Evolutionary conservation across 2,888 invertebrate genomes (phyloP), one percentile per base, ranked within the genome.

Genomic region (Artemia sp.): DNA sequence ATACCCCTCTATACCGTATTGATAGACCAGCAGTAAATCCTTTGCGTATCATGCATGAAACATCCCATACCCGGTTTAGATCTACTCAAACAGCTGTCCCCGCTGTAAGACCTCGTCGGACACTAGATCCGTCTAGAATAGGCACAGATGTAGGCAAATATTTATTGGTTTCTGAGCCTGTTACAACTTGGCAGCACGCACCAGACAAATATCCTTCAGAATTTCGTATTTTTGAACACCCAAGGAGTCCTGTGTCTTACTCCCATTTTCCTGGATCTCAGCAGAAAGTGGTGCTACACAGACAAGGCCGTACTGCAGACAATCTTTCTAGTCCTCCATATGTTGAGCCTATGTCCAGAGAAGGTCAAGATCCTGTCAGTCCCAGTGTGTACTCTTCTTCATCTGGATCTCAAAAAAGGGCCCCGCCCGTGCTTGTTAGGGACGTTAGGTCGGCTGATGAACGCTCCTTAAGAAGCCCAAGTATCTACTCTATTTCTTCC

Each of bases 71-170:
- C 6, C 38, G 38, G 38, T 2, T 38, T 38, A 38, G 38, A 38
- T 9, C 52, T 52, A 10, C 24, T 67, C 51, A 70, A 66, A n/a
- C 68, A 66, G 51, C 70, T 68, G 12, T 68, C 70, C 10, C 51
- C 67, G 1, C 71, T 71, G 74, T 74, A 66, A 74, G 74, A 74
- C 74, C 74, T 11, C 69, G 74, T 52, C 70, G 74, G 64, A n/a
- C n/a, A n/a, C 24, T 58, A 58, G 64, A 19, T 58, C 64, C 64
- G 14, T 24, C 10, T 9, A 58, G 11, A 19, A 58, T 8, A n/a
- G 64, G 10, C 64, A 58, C 64, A n/a, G 64, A n/a, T n/a, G 2
- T 58, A 19, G 64, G 8, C n/a, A 58, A 24, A 11, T n/a, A 12
- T 58, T 24, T 24, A 19, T 24, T 24, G 8, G 14, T 24, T 24